Conservation (phyloP, 2,113 vertebrate genomes). For the Epinephelus fuscoguttatus region DNA sequence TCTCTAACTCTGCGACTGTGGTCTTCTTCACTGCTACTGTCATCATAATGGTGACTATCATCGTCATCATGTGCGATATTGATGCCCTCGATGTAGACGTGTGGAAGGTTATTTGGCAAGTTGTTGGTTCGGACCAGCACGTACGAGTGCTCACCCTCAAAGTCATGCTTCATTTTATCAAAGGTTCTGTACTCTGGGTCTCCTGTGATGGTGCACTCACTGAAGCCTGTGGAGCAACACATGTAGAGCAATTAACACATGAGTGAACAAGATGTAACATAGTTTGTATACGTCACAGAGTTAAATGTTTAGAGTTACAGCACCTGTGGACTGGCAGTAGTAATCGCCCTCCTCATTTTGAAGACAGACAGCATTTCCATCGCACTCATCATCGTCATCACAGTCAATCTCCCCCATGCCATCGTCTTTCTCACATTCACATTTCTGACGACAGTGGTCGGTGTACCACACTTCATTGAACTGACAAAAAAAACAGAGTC, state of each 20-base stretch:
- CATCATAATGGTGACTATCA: slow-evolving; percentile 28
- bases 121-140: slow-evolving; percentile 81
- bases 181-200: slow-evolving; percentile 87
- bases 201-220: slow-evolving; percentile 79
- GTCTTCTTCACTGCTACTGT: slow-evolving; percentile 51
- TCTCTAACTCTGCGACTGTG: slow-evolving; percentile 10
- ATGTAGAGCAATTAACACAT: neutral
- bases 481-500: slow-evolving; percentile 66
- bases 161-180: slow-evolving; percentile 84
- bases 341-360: slow-evolving; percentile 77
- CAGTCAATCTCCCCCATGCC: slow-evolving; percentile 74
- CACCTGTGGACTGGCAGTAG: slow-evolving; percentile 83
- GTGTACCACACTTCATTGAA: slow-evolving; percentile 87
- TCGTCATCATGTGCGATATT: slow-evolving; percentile 60
- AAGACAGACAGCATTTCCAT: slow-evolving; percentile 76
- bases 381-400: slow-evolving; percentile 74
- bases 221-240: slow-evolving; percentile 78
- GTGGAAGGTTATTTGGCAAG: slow-evolving; percentile 78
- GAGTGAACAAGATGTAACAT: neutral
- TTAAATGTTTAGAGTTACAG: slow-evolving; percentile 18
- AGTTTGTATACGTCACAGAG: neutral
- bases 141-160: slow-evolving; percentile 84
- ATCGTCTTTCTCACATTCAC: slow-evolving; percentile 77
- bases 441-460: slow-evolving; percentile 81
- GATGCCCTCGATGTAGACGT: slow-evolving; percentile 83